A percentile compares a stretch with the other conserved stretches of the same genome.
Conservation (phyloP, 2,797 vertebrate genomes). For the Xenopus petersii region DNA sequence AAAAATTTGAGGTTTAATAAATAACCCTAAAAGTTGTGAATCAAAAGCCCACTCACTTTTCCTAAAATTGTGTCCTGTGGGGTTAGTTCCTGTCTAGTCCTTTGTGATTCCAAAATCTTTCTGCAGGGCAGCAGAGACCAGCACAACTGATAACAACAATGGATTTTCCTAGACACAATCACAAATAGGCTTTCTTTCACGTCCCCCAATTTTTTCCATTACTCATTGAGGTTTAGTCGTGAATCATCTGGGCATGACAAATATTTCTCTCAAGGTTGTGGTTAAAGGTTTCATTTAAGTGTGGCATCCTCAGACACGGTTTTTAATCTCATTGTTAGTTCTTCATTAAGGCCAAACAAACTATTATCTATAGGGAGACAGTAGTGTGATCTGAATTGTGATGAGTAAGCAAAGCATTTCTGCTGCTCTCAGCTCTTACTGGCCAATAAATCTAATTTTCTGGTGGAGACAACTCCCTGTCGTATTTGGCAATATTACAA, state of each 20-base stretch:
- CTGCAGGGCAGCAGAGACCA: too few species aligned
- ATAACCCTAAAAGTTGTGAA: too few species aligned
- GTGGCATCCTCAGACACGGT: constrained; percentile 1
- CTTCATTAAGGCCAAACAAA: constrained; percentile 11
- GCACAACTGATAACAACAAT: too few species aligned
- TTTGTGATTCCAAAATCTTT: too few species aligned
- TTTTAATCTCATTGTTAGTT: constrained; percentile 26
- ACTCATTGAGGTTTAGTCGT: too few species aligned
- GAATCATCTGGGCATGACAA: background rate
- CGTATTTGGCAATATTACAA: constrained; percentile 4
- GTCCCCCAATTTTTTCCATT: too few species aligned
- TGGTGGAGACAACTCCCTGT: constrained; percentile 39
- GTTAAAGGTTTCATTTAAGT: constrained; percentile 17
- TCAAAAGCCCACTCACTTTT: too few species aligned
- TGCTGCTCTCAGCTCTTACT: constrained; percentile 14
- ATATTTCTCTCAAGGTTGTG: background rate
- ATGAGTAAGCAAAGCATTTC: constrained; percentile 35
- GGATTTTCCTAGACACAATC: too few species aligned
- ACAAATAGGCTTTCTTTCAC: too few species aligned
- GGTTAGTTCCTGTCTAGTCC: too few species aligned
- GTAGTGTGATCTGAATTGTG: constrained; percentile 16
- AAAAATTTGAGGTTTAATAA: too few species aligned
- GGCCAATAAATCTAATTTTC: constrained; percentile 28
- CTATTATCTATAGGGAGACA: constrained; percentile 9
- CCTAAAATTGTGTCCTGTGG: too few species aligned